Percentiles rank a stretch among this genome's conserved stretches.
Conservation (phyloP, 2,888 invertebrate genomes). For the Pedicia rivosa region DNA sequence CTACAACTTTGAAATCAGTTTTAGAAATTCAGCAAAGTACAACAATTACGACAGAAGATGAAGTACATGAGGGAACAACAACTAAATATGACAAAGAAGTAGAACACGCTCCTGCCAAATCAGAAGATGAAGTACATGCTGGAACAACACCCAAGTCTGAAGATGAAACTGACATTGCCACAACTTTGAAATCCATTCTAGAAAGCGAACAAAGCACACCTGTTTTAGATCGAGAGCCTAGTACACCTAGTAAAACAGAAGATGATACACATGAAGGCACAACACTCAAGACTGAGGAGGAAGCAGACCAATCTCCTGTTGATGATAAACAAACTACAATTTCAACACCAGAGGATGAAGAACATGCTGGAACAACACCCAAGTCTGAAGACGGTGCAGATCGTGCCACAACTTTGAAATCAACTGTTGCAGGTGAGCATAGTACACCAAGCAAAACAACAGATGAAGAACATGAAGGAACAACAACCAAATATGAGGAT, state of each 20-base stretch:
- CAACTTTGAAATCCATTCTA: too few relatives aligned
- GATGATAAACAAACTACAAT: constrained; percentile 4
- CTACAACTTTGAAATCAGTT: too few relatives aligned
- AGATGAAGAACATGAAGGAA: constrained; percentile 7
- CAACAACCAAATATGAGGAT: constrained; percentile 4
- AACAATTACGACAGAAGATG: too few relatives aligned
- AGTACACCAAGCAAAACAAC: too few relatives aligned
- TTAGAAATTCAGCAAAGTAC: background rate
- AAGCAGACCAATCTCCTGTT: constrained; percentile 8
- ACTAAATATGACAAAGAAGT: background rate
- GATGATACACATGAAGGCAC: background rate
- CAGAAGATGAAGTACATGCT: constrained; percentile 9
- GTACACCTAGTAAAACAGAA: background rate
- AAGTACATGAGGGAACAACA: background rate
- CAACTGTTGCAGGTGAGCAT: background rate
- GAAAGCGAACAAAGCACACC: too few relatives aligned
- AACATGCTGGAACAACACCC: constrained; percentile 10
- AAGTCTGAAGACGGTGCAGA: constrained; percentile 9
- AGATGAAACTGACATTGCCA: too few relatives aligned
- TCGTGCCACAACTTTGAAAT: constrained; percentile 7
- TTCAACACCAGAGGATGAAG: constrained; percentile 8
- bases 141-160: constrained; percentile 12
- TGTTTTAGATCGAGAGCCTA: too few relatives aligned
- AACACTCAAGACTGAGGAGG: too few relatives aligned
- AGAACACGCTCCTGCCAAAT: constrained; percentile 7